These are phyloP conservation scores for Melipona quadrifasciata DNA, from an alignment of 1,140 invertebrate genomes.

Conservation along the genomic window DNA sequence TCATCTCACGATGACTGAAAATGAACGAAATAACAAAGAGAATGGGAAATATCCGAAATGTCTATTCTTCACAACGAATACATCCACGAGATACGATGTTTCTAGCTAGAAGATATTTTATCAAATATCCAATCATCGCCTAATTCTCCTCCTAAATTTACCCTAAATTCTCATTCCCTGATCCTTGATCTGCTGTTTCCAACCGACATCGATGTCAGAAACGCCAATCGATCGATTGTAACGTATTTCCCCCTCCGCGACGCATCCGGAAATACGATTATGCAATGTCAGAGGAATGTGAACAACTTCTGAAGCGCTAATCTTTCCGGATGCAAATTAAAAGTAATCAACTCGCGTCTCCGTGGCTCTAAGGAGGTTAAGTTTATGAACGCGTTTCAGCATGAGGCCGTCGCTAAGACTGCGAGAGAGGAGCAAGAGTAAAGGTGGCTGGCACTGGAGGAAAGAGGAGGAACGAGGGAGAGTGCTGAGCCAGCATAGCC, in stretches of 20 bases:
- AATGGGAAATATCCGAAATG: too few species aligned
- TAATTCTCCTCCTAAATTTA: not conserved
- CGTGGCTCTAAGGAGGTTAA: slow-evolving; percentile 61
- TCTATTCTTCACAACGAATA: not conserved
- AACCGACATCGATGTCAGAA: not conserved
- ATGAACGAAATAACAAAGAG: too few species aligned
- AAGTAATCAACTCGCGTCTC: slow-evolving; percentile 34
- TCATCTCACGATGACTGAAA: too few species aligned
- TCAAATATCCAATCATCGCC: too few species aligned
- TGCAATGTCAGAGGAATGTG: not conserved
- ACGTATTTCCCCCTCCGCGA: too few species aligned
- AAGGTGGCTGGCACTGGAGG: slow-evolving; percentile 65
- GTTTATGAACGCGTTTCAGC: slow-evolving; percentile 69
- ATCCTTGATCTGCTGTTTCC: not conserved
- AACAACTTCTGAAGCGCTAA: not conserved
- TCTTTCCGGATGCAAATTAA: slow-evolving; percentile 50
- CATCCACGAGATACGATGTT: too few species aligned
- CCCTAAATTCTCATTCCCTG: not conserved
- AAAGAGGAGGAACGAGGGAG: slow-evolving; percentile 76
- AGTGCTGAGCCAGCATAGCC: slow-evolving; percentile 81
- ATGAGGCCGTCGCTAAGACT: slow-evolving; percentile 59
- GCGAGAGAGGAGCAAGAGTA: slow-evolving; percentile 59
- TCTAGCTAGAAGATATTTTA: not conserved
- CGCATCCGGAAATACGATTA: not conserved
- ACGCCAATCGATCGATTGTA: not conserved